Evolutionary conservation across 2,888 invertebrate species (phyloP), one percentile per base, ranked within the genome.

Genomic region (Nemotelus pantherinus): DNA sequence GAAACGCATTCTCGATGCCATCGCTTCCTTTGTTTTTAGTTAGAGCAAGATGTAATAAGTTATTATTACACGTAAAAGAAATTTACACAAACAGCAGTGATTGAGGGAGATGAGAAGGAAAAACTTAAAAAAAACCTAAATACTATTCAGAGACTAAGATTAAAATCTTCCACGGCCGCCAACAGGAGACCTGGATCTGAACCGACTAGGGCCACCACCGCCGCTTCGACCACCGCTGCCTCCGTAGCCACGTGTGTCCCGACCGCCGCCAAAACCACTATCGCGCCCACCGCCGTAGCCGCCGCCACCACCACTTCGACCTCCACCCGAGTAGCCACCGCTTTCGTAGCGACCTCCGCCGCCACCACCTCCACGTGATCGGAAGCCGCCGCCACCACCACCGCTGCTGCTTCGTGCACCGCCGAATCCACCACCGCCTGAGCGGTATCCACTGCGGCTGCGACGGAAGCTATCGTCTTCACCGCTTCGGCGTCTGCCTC

Each of bases 391-490:
- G 6, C 77, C 77, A 45, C 77, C 57, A 63, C 86, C 57, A 6
- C 77, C 77, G 57, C 77, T 67, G 79, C 90, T 88, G 83, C 88
- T 81, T 84, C 87, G 81, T 80, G 89, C 89, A 41, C 85, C 81
- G 84, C 86, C 78, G 85, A 89, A 87, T 77, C 89, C 88, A 77
- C 88, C 87, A 80, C 86, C 86, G 60, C 88, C 85, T 63, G 86
- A 85, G 58, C 87, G 85, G 68, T 88, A 85, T 3, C 88, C 85
- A 53, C 88, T 88, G 63, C 90, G 88, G 79, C 91, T 90, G 41
- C 91, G 88, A 81, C 91, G 90, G 74, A 90, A 87, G 77, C 81
- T 80, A 79, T 91, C 89, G 74, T 90, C 90, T 81, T 91, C 90
- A 79, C 83, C 81, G 80, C 86, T 86, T 77, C 89, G 88, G 9